phyloP scores from a whole-genome alignment of 2,797 vertebrate species.

The Pelochelys cantorii region DNA sequence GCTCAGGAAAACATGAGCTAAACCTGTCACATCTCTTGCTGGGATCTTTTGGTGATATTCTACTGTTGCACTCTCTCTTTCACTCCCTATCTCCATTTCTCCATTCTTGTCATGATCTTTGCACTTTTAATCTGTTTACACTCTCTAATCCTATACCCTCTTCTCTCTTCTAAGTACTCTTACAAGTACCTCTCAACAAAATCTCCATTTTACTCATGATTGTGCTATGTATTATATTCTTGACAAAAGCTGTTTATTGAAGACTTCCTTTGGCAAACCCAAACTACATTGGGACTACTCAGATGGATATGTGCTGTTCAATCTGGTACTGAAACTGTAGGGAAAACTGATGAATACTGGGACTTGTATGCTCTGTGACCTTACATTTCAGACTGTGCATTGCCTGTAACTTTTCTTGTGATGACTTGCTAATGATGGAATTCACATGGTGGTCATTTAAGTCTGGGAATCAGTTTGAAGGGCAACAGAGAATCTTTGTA shows the following conservation, averaged over 20 bases:
- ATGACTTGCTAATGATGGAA: neutral
- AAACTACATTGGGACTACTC: neutral
- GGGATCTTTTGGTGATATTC: neutral
- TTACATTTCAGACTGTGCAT: neutral
- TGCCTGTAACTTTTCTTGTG: neutral
- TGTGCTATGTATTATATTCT: neutral
- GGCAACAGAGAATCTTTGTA: neutral
- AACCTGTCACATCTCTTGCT: neutral
- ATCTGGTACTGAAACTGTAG: neutral
- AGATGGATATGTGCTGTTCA: neutral
- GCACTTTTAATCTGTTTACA: neutral
- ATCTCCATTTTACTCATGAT: neutral
- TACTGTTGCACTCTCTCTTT: neutral
- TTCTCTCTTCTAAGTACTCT: neutral
- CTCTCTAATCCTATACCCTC: neutral
- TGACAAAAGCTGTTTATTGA: neutral
- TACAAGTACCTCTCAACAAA: neutral
- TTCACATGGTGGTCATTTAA: neutral
- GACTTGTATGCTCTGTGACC: neutral
- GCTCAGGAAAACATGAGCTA: neutral
- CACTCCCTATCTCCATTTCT: neutral
- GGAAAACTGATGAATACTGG: neutral
- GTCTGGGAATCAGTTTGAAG: neutral
- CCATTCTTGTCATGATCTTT: neutral
- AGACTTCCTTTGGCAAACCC: neutral